Base-by-base conservation (phyloP, 2,888 invertebrate species). In the Andrena bicolor region DNA sequence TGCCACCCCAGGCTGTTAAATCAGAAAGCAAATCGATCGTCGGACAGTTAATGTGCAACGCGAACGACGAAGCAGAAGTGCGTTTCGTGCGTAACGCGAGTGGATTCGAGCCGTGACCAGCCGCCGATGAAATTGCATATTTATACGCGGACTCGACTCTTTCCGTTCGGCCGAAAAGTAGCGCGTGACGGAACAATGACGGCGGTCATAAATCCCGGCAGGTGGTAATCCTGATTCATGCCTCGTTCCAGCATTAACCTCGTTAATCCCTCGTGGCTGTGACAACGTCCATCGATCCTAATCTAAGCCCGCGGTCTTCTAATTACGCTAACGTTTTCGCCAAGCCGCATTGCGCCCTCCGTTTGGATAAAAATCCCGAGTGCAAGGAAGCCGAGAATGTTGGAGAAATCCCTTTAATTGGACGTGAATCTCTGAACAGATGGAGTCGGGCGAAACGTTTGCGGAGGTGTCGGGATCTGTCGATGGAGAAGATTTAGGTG, bases 181-280 rank as follows among this genome's bases (percentile, higher is more conserved):
- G 58, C 80, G 74, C 80, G 80, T 74, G 69, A 85, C 64, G 69
- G 74, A 56, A 71, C 56, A 65, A 71, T 64, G 53, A 53, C 26
- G 66, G 20, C 35, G 63, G 76, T 60, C 70, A 60, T 80, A 87
- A 87, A 83, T 87, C 81, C 76, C 69, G 83, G 80, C 87, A 87
- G 87, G 85, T 87, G 87, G 77, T 80, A 76, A 74, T 86, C 85
- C 86, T 89, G 90, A 90, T 90, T 90, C 86, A 86, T 84, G 79
- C 72, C 66, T 68, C 82, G 81, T 76, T 81, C 82, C 82, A 73
- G 80, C 61, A 75, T 80, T 80, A 86, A 85, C 80, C 84, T 60
- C 78, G 84, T 82, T 87, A 83, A 80, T 86, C 80, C 80, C 8
- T 60, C 28, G 80, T 63, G 80, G 65, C 63, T 80, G 68, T 58